Base-by-base conservation (phyloP, 64 coral and sea anemone genomes). In the Platygyra sinensis region DNA sequence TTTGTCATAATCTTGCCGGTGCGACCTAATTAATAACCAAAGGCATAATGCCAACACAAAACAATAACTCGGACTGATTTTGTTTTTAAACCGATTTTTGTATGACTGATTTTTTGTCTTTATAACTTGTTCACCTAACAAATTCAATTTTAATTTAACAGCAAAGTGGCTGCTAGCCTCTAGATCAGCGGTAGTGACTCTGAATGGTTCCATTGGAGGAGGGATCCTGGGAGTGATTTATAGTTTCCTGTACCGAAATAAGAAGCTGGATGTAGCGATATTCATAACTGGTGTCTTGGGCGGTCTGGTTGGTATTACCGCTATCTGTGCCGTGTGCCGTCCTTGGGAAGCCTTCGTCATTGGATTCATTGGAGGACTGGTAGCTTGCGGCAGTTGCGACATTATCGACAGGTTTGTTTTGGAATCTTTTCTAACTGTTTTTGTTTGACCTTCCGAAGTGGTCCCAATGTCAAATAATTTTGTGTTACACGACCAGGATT, bases 131-230 rank as follows among this genome's bases (percentile, higher is more conserved):
- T 57, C 15, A 57, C 54, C 1, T 2, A 57, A 10, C 5, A 27
- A n/a, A n/a, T n/a, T n/a, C 25, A 74, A 74, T 8, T n/a, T 78
- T 78, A 10, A 22, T 79, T 79, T 22, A 20, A 79, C 76, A 79
- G 76, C 49, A 79, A 79, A 79, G 49, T 85, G 60, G 64, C 60
- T 71, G 10, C 81, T 85, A 8, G 60, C 81, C 42, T 85, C 81
- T 19, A 92, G 90, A 80, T 86, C 90, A 67, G 90, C 90, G 0
- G 81, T 92, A 8, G 90, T 92, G 33, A 92, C 90, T 24, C 62
- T 92, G 22, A 92, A 92, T 29, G 90, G 90, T 5, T 91, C 89
- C 22, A 77, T 91, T 42, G 89, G 89, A 12, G 89, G 89, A 50
- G 89, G 89, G 0, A 72, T 92, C 10, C 29, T 92, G 33, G 90